A percentile compares a stretch with the other conserved stretches of the same genome.
Evolutionary conservation across 37 sponge, comb jelly and placozoan species (phyloP).

Genomic region (Halichondria panicea): DNA sequence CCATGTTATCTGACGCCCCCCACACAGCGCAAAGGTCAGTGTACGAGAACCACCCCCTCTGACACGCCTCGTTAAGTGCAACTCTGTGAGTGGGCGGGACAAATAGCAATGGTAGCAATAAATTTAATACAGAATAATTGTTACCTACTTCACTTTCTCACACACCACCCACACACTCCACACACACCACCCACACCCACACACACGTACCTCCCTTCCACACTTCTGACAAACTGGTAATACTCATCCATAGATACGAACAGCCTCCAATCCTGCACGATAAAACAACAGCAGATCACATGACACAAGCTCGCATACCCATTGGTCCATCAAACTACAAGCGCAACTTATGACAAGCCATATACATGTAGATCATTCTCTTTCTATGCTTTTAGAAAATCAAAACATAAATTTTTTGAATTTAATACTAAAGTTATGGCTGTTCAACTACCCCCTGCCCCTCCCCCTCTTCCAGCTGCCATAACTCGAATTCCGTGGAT

Average conservation of each 20-base stretch:
- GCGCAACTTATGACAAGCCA: too few relatives aligned
- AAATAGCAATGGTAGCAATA: background rate
- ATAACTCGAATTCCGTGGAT: too few relatives aligned
- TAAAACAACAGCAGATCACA: background rate
- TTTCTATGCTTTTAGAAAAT: too few relatives aligned
- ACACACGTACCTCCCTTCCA: slow-evolving; percentile 61
- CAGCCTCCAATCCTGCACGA: slow-evolving; percentile 66
- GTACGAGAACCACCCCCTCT: slow-evolving; percentile 73
- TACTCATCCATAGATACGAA: slow-evolving; percentile 71
- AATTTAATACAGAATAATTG: too few relatives aligned
- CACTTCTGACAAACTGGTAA: slow-evolving; percentile 45
- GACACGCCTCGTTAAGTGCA: slow-evolving; percentile 34
- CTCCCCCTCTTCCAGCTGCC: too few relatives aligned
- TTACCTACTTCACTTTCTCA: too few relatives aligned
- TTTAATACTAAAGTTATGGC: too few relatives aligned
- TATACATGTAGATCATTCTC: too few relatives aligned
- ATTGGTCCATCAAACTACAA: too few relatives aligned
- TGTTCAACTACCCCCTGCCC: too few relatives aligned
- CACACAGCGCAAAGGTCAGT: slow-evolving; percentile 69
- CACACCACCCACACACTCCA: too few relatives aligned
- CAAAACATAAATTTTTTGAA: too few relatives aligned
- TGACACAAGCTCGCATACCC: background rate
- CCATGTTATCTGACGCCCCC: slow-evolving; percentile 62
- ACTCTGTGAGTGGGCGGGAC: slow-evolving; percentile 30
- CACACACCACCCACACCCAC: background rate